A percentile compares a stretch with the other conserved stretches of the same genome.
Conservation (phyloP, 2,113 vertebrate species). For the Cnemophilus loriae region DNA sequence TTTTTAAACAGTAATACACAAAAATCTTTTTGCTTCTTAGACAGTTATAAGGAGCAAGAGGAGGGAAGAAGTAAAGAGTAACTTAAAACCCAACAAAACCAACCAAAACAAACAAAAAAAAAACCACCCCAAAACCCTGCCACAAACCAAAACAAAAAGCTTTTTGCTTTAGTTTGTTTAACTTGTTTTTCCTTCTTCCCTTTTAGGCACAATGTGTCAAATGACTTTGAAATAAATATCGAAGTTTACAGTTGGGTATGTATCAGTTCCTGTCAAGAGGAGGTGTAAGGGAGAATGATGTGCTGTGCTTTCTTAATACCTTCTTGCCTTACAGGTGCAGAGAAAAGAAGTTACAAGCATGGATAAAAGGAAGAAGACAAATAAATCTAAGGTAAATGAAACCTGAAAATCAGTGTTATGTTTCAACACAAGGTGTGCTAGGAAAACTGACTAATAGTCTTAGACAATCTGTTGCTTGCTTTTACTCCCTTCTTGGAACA, state of each 20-base stretch:
- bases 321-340: conserved; percentile 77
- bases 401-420: neutral
- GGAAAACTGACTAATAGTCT: neutral
- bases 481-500: neutral
- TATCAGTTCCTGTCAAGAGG: conserved; percentile 3
- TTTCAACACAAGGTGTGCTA: neutral
- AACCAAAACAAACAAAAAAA: neutral
- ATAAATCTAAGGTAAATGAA: conserved; percentile 88
- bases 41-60: neutral
- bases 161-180: neutral
- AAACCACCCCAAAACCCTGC: neutral
- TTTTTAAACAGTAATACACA: neutral
- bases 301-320: neutral
- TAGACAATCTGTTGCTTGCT: neutral
- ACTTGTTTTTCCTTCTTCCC: neutral
- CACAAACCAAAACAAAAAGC: neutral
- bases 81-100: neutral
- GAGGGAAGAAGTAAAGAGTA: neutral
- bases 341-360: conserved; percentile 73
- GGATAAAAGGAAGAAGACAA: conserved; percentile 91
- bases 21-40: neutral
- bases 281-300: neutral
- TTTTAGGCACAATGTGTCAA: conserved; percentile 84
- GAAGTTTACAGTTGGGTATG: conserved; percentile 92
- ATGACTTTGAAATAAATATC: conserved; percentile 87